These are phyloP conservation scores for Stenopsyche tienmushanensis DNA, from an alignment of 1,140 invertebrate species.

Conservation along the genomic window DNA sequence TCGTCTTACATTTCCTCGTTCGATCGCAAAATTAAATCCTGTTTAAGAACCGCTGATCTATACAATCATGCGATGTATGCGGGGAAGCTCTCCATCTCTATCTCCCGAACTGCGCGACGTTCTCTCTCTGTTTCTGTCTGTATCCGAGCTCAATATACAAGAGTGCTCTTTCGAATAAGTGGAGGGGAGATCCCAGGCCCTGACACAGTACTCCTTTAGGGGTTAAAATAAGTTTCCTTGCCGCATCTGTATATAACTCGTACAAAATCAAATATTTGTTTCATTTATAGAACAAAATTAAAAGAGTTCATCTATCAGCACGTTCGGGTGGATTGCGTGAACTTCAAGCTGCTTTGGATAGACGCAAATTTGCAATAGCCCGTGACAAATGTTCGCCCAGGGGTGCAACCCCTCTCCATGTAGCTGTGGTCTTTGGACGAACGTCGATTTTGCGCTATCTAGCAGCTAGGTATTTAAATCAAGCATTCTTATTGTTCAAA, in stretches of 20 bases:
- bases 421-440: slow-evolving; percentile 81
- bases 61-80: too few relatives aligned
- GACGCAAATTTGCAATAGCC: slow-evolving; percentile 87
- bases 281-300: slow-evolving; percentile 77
- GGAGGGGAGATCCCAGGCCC: too few relatives aligned
- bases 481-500: too few relatives aligned
- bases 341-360: slow-evolving; percentile 81
- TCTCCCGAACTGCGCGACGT: too few relatives aligned
- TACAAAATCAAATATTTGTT: background rate
- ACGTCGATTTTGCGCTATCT: slow-evolving; percentile 67
- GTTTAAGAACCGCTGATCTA: too few relatives aligned
- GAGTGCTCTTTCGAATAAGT: too few relatives aligned
- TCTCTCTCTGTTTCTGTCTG: too few relatives aligned
- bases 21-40: too few relatives aligned
- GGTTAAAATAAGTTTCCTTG: background rate
- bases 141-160: too few relatives aligned
- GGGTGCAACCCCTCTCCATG: slow-evolving; percentile 91
- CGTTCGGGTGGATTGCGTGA: slow-evolving; percentile 80
- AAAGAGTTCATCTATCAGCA: slow-evolving; percentile 83
- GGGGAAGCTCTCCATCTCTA: too few relatives aligned
- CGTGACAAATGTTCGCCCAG: slow-evolving; percentile 76
- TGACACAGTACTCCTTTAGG: too few relatives aligned
- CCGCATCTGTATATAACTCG: background rate
- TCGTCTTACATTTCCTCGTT: too few relatives aligned
- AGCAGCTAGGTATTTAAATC: slow-evolving; percentile 53